Conservation (phyloP, 2,888 invertebrate genomes). For the Amphipoea lucens region DNA sequence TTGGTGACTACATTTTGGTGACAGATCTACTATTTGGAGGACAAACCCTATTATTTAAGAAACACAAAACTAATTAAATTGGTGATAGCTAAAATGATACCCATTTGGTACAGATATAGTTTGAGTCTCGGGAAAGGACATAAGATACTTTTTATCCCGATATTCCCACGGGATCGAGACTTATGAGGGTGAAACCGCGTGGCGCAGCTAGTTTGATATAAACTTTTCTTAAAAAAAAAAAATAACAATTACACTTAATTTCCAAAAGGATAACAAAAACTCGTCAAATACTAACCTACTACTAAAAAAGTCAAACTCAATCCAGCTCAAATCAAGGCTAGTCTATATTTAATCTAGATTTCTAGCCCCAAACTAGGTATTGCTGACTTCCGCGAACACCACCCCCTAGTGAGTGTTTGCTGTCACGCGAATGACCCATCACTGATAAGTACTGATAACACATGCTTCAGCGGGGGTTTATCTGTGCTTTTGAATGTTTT, state of each 20-base stretch:
- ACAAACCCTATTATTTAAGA: too few relatives aligned
- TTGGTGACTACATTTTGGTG: too few relatives aligned
- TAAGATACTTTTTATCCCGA: too few relatives aligned
- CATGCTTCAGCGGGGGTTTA: slow-evolving; percentile 34
- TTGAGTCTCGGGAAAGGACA: too few relatives aligned
- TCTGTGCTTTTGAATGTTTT: slow-evolving; percentile 20
- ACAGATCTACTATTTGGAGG: too few relatives aligned
- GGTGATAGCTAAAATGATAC: too few relatives aligned
- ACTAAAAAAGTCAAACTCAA: slow-evolving; percentile 26
- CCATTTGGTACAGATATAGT: too few relatives aligned
- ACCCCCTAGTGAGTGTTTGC: slow-evolving; percentile 61
- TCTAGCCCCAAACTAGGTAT: slow-evolving; percentile 48
- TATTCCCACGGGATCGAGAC: too few relatives aligned
- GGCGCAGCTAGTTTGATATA: too few relatives aligned
- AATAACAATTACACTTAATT: not conserved
- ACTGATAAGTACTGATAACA: slow-evolving; percentile 59
- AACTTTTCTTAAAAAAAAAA: too few relatives aligned
- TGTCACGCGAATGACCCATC: slow-evolving; percentile 73
- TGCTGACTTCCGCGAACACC: slow-evolving; percentile 65
- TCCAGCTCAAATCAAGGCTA: slow-evolving; percentile 44
- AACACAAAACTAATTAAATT: too few relatives aligned
- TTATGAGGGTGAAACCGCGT: too few relatives aligned
- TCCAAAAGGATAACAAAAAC: not conserved
- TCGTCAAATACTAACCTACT: not conserved
- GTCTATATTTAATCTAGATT: slow-evolving; percentile 51